phyloP scores from a whole-genome alignment of 2,888 invertebrate species.

The Lacanobia wlatinum region DNA sequence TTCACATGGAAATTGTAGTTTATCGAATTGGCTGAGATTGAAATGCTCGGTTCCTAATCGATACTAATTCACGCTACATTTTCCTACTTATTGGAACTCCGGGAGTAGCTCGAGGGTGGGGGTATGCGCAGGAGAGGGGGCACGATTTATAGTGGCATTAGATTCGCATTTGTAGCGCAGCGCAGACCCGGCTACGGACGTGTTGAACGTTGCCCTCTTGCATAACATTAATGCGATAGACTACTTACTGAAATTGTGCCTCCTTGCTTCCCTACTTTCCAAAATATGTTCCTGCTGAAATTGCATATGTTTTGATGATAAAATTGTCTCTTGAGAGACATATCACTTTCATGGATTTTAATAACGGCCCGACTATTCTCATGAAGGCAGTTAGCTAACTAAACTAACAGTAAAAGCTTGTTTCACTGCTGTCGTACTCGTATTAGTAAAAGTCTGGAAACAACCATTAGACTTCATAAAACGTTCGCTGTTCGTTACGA shows the following conservation, averaged over 20 bases:
- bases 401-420: constrained; percentile 20
- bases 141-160: constrained; percentile 86
- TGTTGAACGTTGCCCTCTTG: constrained; percentile 68
- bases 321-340: background rate
- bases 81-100: constrained; percentile 75
- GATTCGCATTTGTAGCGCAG: constrained; percentile 82
- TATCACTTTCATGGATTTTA: background rate
- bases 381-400: background rate
- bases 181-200: constrained; percentile 68
- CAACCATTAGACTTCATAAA: constrained; percentile 54
- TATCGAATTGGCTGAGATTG: constrained; percentile 73
- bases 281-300: constrained; percentile 20
- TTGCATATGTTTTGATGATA: constrained; percentile 4
- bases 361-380: background rate
- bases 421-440: constrained; percentile 1
- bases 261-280: constrained; percentile 32
- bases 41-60: constrained; percentile 83
- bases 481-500: constrained; percentile 42
- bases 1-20: constrained; percentile 69
- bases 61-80: constrained; percentile 84
- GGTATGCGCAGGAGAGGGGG: constrained; percentile 77
- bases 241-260: constrained; percentile 61
- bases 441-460: constrained; percentile 32
- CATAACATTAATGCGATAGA: constrained; percentile 69
- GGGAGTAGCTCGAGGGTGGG: constrained; percentile 65